A percentile compares a stretch with the other conserved stretches of the same genome.
phyloP scores from a whole-genome alignment of 2,113 vertebrate genomes.

The Halichoeres trimaculatus region DNA sequence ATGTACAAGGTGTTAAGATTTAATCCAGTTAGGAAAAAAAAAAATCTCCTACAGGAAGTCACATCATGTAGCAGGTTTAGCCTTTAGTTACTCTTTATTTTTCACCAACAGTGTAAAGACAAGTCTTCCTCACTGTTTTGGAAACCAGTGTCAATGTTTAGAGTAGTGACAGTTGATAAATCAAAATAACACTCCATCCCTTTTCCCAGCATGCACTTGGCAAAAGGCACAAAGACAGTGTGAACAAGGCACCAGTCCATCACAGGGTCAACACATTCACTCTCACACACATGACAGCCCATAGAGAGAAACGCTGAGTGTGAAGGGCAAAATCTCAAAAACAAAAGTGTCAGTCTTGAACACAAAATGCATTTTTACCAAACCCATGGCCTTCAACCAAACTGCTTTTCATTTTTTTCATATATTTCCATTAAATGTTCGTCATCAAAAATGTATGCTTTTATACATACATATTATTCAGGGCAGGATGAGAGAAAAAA shows the following conservation, averaged over 20 bases:
- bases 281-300: conserved; percentile 10
- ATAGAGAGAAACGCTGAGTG: conserved; percentile 3
- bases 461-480: no score
- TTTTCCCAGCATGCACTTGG: conserved; percentile 19
- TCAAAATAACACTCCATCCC: conserved; percentile 12
- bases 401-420: no score
- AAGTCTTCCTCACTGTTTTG: neutral
- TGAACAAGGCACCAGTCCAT: conserved; percentile 42
- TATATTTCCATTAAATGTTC: no score
- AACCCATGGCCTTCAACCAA: neutral
- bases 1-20: neutral
- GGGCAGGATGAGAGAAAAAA: no score
- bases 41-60: no score
- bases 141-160: neutral
- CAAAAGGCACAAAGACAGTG: conserved; percentile 18
- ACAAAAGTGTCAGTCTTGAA: neutral
- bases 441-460: no score
- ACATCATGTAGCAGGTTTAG: neutral
- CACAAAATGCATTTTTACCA: neutral
- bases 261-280: conserved; percentile 15
- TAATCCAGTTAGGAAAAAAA: conserved; percentile 6
- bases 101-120: neutral
- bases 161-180: conserved; percentile 3
- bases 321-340: conserved; percentile 18
- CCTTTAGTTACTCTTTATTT: neutral